A percentile compares a stretch with the other conserved stretches of the same genome.
These are phyloP conservation scores for Crematogaster levior DNA, from an alignment of 2,888 invertebrate species.

Conservation along the genomic window DNA sequence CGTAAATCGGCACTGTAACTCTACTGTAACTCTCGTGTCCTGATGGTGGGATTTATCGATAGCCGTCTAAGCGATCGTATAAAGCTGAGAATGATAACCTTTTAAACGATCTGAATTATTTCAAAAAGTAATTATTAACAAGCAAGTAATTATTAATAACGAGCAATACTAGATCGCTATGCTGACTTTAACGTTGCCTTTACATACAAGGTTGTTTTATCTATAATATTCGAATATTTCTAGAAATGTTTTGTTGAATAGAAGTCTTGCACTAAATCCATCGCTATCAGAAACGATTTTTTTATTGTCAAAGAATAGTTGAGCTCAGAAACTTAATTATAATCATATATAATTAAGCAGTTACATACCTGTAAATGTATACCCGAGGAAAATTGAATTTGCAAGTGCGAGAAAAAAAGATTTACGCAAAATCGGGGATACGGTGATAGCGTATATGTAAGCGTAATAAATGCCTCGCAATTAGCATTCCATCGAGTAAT, in stretches of 20 bases:
- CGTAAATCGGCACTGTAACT: slow-evolving; percentile 64
- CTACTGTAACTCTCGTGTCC: slow-evolving; percentile 48
- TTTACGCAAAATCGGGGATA: background rate
- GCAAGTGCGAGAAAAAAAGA: background rate
- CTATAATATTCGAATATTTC: background rate
- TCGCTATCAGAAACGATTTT: background rate
- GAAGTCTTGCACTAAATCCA: background rate
- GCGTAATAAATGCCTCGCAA: slow-evolving; percentile 52
- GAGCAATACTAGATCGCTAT: background rate
- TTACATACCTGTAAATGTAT: background rate
- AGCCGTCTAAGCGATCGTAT: slow-evolving; percentile 6
- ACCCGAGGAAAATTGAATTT: background rate
- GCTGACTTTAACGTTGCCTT: background rate
- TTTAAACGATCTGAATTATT: background rate
- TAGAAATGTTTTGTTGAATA: background rate
- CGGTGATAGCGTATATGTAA: slow-evolving; percentile 31
- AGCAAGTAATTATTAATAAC: background rate
- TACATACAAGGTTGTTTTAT: background rate
- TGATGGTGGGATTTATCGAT: slow-evolving; percentile 13
- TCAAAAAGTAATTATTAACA: no score
- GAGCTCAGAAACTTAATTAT: background rate
- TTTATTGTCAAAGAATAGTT: background rate
- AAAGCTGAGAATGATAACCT: background rate
- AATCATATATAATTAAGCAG: background rate
- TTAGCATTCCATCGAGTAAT: slow-evolving; percentile 59